A percentile compares a stretch with the other conserved stretches of the same genome.
Evolutionary conservation across 2,888 invertebrate genomes (phyloP).

Genomic region (Melikaiella ostensackeni): DNA sequence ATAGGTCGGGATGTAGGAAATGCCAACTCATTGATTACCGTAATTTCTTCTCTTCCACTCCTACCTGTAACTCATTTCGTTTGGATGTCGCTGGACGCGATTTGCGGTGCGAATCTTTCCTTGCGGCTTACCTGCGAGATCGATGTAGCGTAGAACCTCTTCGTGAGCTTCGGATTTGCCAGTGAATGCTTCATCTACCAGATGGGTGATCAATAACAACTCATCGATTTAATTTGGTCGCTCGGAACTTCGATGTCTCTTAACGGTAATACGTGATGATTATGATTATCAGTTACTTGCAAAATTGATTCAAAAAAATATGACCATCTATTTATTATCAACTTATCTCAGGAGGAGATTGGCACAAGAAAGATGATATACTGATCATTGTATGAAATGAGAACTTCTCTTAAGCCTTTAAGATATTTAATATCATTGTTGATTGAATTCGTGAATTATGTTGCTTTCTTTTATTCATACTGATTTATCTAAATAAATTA

Average conservation of each 20-base stretch:
- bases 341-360: not conserved
- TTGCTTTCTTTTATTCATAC: too few species aligned
- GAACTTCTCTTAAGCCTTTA: not conserved
- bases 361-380: slow-evolving; percentile 9
- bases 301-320: slow-evolving; percentile 2
- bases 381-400: not conserved
- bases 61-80: not conserved
- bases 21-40: not conserved
- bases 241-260: slow-evolving; percentile 21
- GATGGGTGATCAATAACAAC: slow-evolving; percentile 15
- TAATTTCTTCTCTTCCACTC: slow-evolving; percentile 1
- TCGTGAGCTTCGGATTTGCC: slow-evolving; percentile 13
- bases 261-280: slow-evolving; percentile 34
- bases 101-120: slow-evolving; percentile 1
- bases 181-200: slow-evolving; percentile 30
- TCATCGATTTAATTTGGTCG: slow-evolving; percentile 28
- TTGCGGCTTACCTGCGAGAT: not conserved
- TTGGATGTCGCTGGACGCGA: not conserved
- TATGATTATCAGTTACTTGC: slow-evolving; percentile 37
- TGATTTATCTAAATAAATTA: too few species aligned
- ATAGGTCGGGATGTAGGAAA: not conserved
- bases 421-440: not conserved
- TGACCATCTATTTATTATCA: slow-evolving; percentile 12
- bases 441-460: not conserved
- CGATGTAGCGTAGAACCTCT: slow-evolving; percentile 13